phyloP scores from a whole-genome alignment of 2,888 invertebrate species.

The Biston stratarius region DNA sequence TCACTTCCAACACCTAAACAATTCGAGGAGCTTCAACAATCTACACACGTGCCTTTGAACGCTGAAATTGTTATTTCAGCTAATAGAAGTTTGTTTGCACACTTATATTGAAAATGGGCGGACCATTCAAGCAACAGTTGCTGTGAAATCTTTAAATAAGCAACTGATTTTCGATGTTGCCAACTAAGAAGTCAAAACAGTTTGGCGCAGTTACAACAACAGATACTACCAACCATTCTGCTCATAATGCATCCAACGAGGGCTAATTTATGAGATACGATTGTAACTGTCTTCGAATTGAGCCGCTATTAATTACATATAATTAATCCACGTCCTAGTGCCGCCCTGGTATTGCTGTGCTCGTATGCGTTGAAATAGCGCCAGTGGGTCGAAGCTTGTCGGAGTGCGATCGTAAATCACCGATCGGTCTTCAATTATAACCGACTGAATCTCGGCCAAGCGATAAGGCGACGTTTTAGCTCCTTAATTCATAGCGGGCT shows the following conservation, averaged over 20 bases:
- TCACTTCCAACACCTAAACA: conserved; percentile 41
- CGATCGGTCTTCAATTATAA: conserved; percentile 66
- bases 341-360: conserved; percentile 33
- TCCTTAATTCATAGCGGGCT: conserved; percentile 37
- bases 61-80: conserved; percentile 43
- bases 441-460: conserved; percentile 66
- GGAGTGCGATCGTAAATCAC: conserved; percentile 58
- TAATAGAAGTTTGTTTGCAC: conserved; percentile 40
- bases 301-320: conserved; percentile 33
- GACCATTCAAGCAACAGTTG: conserved; percentile 18
- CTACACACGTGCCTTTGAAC: conserved; percentile 41
- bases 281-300: conserved; percentile 38
- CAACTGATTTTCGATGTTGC: conserved; percentile 8
- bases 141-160: conserved; percentile 16
- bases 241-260: conserved; percentile 26
- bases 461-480: conserved; percentile 62
- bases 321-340: conserved; percentile 36
- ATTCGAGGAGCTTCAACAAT: conserved; percentile 35
- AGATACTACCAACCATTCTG: conserved; percentile 22
- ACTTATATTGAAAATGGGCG: conserved; percentile 16
- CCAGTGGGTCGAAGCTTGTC: conserved; percentile 57
- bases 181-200: conserved; percentile 18
- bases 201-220: conserved; percentile 20
- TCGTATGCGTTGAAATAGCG: conserved; percentile 52
- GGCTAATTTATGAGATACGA: conserved; percentile 35